Evolutionary conservation across 2,888 invertebrate genomes (phyloP), one percentile per base, ranked within the genome.

Genomic region (Synanthedon myopaeformis): DNA sequence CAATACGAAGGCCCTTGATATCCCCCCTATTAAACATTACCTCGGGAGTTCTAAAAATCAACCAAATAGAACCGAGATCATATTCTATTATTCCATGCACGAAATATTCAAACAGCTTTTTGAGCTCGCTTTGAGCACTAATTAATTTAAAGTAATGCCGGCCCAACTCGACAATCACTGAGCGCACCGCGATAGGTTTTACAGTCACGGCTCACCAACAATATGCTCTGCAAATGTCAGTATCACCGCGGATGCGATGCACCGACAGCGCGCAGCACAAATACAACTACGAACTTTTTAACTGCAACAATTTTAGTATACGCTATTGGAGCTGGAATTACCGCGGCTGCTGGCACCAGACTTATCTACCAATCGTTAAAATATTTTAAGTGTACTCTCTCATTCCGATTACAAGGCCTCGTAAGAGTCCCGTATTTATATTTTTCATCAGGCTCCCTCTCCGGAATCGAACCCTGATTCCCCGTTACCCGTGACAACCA

Each of bases 301-400:
- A 17, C 17, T 2, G 2, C 17, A 17, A 17, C 17, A 17, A 17
- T 17, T 17, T 17, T 17, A 17, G 17, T 17, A 17, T 17, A 17
- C 17, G 17, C 17, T 17, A 17, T 17, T 17, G 17, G 17, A 17
- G 17, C 41, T 41, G 2, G 41, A 41, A 41, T 41, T 41, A 41
- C 41, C 41, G 41, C 41, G 41, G 90, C 90, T 91, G 90, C 90
- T 91, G 90, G 90, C 91, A 91, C 67, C 64, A 66, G 90, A 90
- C 89, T 41, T 41, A 2, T 2, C 41, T 2, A 2, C 2, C 41
- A 41, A 41, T 41, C 41, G 41, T 41, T 41, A 41, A 41, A 41
- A 41, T 41, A 41, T 41, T 41, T 41, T 2, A 41, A 41, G 41
- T 41, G 41, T 41, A 41, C 17, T 17, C 17, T 17, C 41, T 41